Evolutionary conservation across 1,140 invertebrate species (phyloP).

Genomic region (Camponotus floridanus): DNA sequence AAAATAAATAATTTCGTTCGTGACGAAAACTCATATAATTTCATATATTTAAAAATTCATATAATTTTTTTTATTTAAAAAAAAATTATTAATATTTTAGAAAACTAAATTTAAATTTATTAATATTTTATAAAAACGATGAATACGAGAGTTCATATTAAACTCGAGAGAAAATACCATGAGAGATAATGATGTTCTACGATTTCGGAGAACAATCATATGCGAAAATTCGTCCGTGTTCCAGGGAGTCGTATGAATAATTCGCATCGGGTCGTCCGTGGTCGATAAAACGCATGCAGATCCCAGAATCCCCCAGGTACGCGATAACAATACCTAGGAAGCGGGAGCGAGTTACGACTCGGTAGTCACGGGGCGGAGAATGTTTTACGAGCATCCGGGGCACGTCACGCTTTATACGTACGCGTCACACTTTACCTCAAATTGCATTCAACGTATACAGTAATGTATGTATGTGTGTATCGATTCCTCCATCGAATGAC

Average conservation of each 20-base stretch:
- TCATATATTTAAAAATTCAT: too few relatives aligned
- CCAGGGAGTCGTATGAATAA: background rate
- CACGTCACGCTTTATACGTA: conserved; percentile 63
- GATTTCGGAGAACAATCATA: background rate
- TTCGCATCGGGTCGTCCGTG: background rate
- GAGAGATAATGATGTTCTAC: too few relatives aligned
- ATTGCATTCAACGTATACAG: conserved; percentile 43
- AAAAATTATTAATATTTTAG: too few relatives aligned
- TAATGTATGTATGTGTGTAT: background rate
- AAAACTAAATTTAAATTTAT: too few relatives aligned
- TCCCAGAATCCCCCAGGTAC: conserved; percentile 66
- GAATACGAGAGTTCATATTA: background rate
- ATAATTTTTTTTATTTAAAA: too few relatives aligned
- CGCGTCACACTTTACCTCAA: conserved; percentile 64
- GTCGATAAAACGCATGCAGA: conserved; percentile 38
- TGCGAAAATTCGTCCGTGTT: background rate
- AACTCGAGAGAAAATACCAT: background rate
- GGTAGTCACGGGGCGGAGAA: conserved; percentile 65
- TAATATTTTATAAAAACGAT: background rate
- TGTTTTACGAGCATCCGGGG: conserved; percentile 70
- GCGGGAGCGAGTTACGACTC: conserved; percentile 74
- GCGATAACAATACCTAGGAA: conserved; percentile 74
- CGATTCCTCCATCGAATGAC: conserved; percentile 11
- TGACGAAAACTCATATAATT: background rate
- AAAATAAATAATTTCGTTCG: too few relatives aligned